These are phyloP conservation scores for Arctia plantaginis DNA, from an alignment of 2,888 invertebrate species.

Conservation along the genomic window DNA sequence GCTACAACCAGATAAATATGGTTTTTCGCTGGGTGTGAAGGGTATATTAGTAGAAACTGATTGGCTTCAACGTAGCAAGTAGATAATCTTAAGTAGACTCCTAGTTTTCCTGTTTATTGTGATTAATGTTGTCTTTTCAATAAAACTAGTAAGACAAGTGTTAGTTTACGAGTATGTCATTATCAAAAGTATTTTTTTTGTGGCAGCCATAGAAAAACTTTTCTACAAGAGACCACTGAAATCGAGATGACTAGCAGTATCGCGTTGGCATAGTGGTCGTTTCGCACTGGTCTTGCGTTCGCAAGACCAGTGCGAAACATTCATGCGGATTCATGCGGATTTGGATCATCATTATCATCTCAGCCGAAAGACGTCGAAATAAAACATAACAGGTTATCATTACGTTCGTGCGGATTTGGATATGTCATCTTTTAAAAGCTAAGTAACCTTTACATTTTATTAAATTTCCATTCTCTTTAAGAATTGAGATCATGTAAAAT, in stretches of 20 bases:
- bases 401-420: not conserved
- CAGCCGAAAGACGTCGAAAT: no score
- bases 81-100: not conserved
- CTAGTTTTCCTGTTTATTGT: not conserved
- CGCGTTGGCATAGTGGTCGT: not conserved
- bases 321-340: no score
- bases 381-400: not conserved
- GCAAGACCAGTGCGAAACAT: no score
- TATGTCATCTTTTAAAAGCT: not conserved
- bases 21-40: constrained; percentile 26
- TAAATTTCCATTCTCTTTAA: not conserved
- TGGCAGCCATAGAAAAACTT: not conserved
- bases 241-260: not conserved
- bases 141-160: not conserved
- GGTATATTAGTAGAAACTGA: constrained; percentile 17
- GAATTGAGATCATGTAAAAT: not conserved
- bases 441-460: no score
- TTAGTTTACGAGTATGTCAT: not conserved
- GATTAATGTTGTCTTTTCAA: not conserved
- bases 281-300: no score
- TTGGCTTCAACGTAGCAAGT: not conserved
- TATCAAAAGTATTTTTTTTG: not conserved
- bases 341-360: no score
- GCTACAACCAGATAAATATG: constrained; percentile 39
- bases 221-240: not conserved